phyloP scores from a whole-genome alignment of 1,140 invertebrate genomes.

The Lepidurus couesii region DNA sequence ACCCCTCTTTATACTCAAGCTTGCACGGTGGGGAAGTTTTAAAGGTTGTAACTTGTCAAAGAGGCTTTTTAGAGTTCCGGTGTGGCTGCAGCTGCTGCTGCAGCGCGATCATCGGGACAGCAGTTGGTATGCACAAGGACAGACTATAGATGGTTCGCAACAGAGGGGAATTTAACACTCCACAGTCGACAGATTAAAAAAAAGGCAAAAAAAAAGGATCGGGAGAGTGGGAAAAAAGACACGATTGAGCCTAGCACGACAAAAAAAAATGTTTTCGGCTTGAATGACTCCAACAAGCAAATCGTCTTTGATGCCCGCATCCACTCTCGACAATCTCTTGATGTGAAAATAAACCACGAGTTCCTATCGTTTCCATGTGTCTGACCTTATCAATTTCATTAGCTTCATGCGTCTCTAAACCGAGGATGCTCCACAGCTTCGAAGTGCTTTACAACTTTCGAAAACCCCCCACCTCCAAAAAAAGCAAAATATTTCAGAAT shows the following conservation, averaged over 20 bases:
- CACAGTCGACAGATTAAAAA: not conserved
- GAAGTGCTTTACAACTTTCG: not conserved
- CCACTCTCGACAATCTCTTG: not conserved
- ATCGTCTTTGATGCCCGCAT: conserved; percentile 14
- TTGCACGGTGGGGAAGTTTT: not conserved
- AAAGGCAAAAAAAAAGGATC: not conserved
- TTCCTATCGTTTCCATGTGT: conserved; percentile 1
- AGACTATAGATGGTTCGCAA: not conserved
- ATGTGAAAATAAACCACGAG: not conserved
- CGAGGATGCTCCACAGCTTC: not conserved
- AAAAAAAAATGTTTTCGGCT: not conserved
- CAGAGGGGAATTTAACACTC: conserved; percentile 15
- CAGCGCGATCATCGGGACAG: conserved; percentile 3
- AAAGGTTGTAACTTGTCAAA: conserved; percentile 22
- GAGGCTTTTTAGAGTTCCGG: not conserved
- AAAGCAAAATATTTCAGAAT: not conserved
- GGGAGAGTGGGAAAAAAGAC: not conserved
- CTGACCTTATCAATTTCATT: conserved; percentile 3
- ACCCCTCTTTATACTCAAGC: not conserved
- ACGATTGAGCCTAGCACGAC: not conserved
- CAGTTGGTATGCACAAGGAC: conserved; percentile 13
- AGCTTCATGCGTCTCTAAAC: not conserved
- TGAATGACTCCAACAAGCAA: not conserved
- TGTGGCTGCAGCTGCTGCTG: conserved; percentile 7
- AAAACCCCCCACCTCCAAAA: not conserved